These are phyloP conservation scores for Ciconia maguari DNA, from an alignment of 2,113 vertebrate genomes.

Conservation along the genomic window DNA sequence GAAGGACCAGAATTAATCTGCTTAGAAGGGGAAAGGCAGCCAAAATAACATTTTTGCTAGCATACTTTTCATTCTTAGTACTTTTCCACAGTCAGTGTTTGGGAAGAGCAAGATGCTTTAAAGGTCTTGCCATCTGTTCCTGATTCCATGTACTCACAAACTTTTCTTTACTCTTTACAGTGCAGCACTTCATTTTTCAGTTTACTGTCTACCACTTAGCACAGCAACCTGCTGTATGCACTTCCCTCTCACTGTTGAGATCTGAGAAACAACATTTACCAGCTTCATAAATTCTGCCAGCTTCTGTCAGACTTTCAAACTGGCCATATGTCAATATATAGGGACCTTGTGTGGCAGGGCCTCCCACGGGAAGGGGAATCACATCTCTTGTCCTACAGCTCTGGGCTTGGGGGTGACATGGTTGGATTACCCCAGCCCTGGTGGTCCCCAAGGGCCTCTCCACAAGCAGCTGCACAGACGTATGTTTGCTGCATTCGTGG, in stretches of 20 bases:
- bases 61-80: not conserved
- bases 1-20: not conserved
- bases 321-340: not conserved
- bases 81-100: not conserved
- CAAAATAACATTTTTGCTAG: not conserved
- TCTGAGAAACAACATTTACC: not conserved
- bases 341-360: not conserved
- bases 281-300: not conserved
- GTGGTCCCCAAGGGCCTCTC: not conserved
- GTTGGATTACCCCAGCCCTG: not conserved
- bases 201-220: not conserved
- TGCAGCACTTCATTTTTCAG: not conserved
- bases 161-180: not conserved
- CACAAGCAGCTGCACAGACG: not conserved
- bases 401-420: not conserved
- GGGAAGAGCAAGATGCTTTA: not conserved
- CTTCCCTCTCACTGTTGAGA: not conserved
- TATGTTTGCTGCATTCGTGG: fast-evolving
- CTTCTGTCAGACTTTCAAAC: not conserved
- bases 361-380: not conserved
- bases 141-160: not conserved
- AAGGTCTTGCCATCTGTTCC: not conserved
- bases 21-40: not conserved
- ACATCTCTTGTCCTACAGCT: not conserved
- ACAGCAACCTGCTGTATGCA: not conserved